Evolutionary conservation across 2,113 vertebrate genomes (phyloP).

Genomic region (Gadus chalcogrammus): DNA sequence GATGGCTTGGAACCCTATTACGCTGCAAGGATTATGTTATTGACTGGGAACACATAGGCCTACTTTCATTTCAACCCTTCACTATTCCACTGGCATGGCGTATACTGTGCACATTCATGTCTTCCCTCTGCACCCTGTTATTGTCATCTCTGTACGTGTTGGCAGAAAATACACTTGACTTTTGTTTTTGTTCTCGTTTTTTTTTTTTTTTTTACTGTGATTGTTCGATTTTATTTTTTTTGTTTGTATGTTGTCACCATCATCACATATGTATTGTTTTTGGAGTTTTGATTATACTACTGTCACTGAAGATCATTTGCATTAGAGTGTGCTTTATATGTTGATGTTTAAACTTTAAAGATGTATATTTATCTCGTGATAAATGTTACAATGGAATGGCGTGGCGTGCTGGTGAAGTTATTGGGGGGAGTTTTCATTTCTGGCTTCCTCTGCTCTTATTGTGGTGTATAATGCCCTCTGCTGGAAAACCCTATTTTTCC

Average conservation of each 20-base stretch:
- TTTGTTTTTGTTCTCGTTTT: conserved; percentile 4
- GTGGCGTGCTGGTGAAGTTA: conserved; percentile 20
- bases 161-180: conserved; percentile 70
- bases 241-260: conserved; percentile 51
- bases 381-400: conserved; percentile 66
- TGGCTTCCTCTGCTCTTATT: neutral
- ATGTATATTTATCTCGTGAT: conserved; percentile 77
- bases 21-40: conserved; percentile 38
- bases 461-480: conserved; percentile 51
- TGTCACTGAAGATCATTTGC: conserved; percentile 76
- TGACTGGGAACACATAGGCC: conserved; percentile 28
- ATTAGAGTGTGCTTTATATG: conserved; percentile 70
- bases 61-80: conserved; percentile 54
- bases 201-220: conserved; percentile 64
- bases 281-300: conserved; percentile 73
- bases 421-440: neutral
- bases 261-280: conserved; percentile 56
- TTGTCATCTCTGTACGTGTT: conserved; percentile 32
- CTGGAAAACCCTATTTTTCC: conserved; percentile 30
- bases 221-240: conserved; percentile 41
- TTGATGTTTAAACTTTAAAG: conserved; percentile 69
- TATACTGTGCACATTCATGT: conserved; percentile 58
- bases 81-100: conserved; percentile 63
- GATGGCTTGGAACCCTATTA: conserved; percentile 38
- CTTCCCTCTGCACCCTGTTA: conserved; percentile 47